Conservation (phyloP, 2,888 invertebrate genomes). For the Platycheirus rosarum region DNA sequence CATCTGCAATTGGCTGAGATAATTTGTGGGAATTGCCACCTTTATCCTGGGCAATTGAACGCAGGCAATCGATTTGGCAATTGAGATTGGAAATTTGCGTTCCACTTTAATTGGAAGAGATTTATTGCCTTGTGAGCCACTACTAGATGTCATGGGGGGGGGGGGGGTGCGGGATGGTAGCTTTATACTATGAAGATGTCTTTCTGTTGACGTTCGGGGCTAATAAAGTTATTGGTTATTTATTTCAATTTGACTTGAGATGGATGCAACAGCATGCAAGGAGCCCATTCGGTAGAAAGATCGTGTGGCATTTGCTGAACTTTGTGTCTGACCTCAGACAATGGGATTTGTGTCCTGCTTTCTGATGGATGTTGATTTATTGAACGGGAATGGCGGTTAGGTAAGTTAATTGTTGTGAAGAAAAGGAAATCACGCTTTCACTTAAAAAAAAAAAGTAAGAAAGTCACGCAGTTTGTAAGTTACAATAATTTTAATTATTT, state of each 20-base stretch:
- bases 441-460: too few relatives aligned
- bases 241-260: constrained; percentile 42
- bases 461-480: too few relatives aligned
- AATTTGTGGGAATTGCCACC: constrained; percentile 74
- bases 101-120: constrained; percentile 70
- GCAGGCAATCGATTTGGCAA: constrained; percentile 68
- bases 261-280: constrained; percentile 3
- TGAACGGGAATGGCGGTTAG: too few relatives aligned
- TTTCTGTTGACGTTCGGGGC: constrained; percentile 44
- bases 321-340: constrained; percentile 7
- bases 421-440: not conserved
- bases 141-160: not conserved
- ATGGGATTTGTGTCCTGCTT: not conserved
- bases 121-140: constrained; percentile 47
- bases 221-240: constrained; percentile 54
- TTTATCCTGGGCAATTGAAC: constrained; percentile 70
- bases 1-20: constrained; percentile 73
- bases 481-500: too few relatives aligned
- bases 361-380: not conserved
- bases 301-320: constrained; percentile 4
- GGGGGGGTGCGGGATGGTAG: constrained; percentile 18
- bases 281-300: not conserved
- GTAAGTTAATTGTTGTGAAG: not conserved
- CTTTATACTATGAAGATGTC: constrained; percentile 60
- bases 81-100: constrained; percentile 68